Base-by-base conservation (phyloP, 2,888 invertebrate genomes). In the Leistus spinibarbis region DNA sequence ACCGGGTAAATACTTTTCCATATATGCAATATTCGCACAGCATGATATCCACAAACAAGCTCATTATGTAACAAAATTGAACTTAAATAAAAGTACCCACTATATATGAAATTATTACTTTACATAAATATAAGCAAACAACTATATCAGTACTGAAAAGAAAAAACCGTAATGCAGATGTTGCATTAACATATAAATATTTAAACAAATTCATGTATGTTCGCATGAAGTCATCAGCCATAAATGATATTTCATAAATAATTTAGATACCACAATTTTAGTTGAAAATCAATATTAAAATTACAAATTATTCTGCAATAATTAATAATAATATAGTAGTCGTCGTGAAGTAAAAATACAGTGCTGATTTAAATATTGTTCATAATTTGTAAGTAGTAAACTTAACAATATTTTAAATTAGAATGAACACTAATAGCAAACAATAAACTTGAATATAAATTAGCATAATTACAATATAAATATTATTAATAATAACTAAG, bases 391-490 rank as follows among this genome's bases (percentile, higher is more conserved):
- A 10, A 53, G 9, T 53, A 13, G 54, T 53, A n/a, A 40, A 10
- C 13, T 40, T 40, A 40, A 27, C 10, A 40, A 10, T 40, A 40
- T 40, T 7, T 10, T 4, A 4, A 24, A 4, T 24, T 4, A 24
- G 3, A 24, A 24, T 24, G 24, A 24, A 24, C 7, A 24, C 7
- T 24, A 7, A 24, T 4, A 17, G 27, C 40, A 23, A 72, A 72
- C 62, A 70, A 62, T 70, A 62, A 16, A n/a, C 70, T 70, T 53
- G 16, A 40, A 57, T 70, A 22, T 27, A 62, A 54, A 72, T 72
- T 65, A 65, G 27, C 71, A 72, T 72, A 72, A 72, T 72, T 72
- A 56, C 54, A 24, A 22, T 27, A 16, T 24, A 53, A 22, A 53
- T n/a, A 53, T 20, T 70, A 23, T 63, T 72, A 56, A 72, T 23